A percentile compares a stretch with the other conserved stretches of the same genome.
These are phyloP conservation scores for Anoplolepis gracilipes DNA, from an alignment of 1,140 invertebrate species.

Conservation along the genomic window DNA sequence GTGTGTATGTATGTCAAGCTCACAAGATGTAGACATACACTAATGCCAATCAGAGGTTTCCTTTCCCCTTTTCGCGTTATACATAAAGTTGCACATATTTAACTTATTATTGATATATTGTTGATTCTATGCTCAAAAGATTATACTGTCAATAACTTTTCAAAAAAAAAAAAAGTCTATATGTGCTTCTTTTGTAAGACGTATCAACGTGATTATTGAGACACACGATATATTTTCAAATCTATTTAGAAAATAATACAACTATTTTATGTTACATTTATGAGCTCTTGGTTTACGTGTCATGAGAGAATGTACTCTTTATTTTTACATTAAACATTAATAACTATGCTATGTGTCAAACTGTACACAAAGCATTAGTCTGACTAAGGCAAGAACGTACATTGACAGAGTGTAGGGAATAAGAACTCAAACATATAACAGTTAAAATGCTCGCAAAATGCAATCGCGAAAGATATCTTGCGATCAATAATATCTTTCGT, in stretches of 20 bases:
- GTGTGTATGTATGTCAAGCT: constrained; percentile 13
- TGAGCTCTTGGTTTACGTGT: constrained; percentile 39
- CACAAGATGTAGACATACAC: constrained; percentile 18
- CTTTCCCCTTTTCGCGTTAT: constrained; percentile 23
- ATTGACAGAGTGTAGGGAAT: constrained; percentile 45
- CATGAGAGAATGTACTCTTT: background rate
- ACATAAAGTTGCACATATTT: constrained; percentile 38
- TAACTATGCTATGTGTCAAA: constrained; percentile 39
- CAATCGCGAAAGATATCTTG: background rate
- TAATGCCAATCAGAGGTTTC: constrained; percentile 24
- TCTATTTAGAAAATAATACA: background rate
- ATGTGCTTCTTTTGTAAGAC: constrained; percentile 17
- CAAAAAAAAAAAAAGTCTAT: background rate
- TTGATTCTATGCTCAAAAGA: constrained; percentile 45
- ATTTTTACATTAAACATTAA: background rate
- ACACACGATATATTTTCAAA: constrained; percentile 14
- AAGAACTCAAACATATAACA: constrained; percentile 40
- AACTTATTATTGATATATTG: constrained; percentile 41
- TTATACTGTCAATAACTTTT: constrained; percentile 13
- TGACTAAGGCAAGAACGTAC: background rate
- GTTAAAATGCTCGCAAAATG: constrained; percentile 55
- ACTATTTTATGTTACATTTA: constrained; percentile 19
- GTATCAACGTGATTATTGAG: constrained; percentile 17
- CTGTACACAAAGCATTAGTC: background rate
- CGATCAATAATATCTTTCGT: constrained; percentile 60